Evolutionary conservation across 2,797 vertebrate genomes (phyloP).

Genomic region (Oryzias sinensis): DNA sequence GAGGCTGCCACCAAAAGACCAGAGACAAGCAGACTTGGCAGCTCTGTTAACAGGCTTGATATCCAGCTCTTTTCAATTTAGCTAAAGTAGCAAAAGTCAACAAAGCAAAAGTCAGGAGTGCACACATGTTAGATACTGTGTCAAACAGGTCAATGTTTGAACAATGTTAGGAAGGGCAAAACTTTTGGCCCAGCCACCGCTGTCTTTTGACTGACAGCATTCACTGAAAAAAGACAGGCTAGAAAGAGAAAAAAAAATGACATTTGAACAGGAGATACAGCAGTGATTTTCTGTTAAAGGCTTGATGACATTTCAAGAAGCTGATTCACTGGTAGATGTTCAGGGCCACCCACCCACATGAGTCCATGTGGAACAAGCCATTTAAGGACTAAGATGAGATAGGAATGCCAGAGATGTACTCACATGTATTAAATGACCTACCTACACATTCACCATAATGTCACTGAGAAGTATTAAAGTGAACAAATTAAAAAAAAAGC

Average conservation of each 20-base stretch:
- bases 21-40: conserved; percentile 74
- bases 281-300: conserved; percentile 54
- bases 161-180: conserved; percentile 47
- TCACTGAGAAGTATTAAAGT: conserved; percentile 39
- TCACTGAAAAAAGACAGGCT: conserved; percentile 32
- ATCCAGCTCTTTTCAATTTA: conserved; percentile 64
- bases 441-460: conserved; percentile 61
- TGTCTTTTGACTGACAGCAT: conserved; percentile 45
- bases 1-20: conserved; percentile 71
- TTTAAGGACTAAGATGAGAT: conserved; percentile 65
- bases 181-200: conserved; percentile 44
- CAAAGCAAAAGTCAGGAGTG: conserved; percentile 68
- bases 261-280: conserved; percentile 72
- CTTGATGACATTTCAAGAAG: conserved; percentile 72
- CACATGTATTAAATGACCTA: conserved; percentile 68
- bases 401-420: conserved; percentile 54
- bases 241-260: conserved; percentile 51
- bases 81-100: conserved; percentile 69
- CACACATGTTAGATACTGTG: conserved; percentile 57
- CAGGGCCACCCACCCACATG: conserved; percentile 63
- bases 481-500: conserved; percentile 18
- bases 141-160: conserved; percentile 46
- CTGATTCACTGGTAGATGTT: conserved; percentile 70
- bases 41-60: conserved; percentile 65
- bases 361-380: conserved; percentile 58